phyloP scores from a whole-genome alignment of 2,888 invertebrate genomes.

The Neoscelio sp. region DNA sequence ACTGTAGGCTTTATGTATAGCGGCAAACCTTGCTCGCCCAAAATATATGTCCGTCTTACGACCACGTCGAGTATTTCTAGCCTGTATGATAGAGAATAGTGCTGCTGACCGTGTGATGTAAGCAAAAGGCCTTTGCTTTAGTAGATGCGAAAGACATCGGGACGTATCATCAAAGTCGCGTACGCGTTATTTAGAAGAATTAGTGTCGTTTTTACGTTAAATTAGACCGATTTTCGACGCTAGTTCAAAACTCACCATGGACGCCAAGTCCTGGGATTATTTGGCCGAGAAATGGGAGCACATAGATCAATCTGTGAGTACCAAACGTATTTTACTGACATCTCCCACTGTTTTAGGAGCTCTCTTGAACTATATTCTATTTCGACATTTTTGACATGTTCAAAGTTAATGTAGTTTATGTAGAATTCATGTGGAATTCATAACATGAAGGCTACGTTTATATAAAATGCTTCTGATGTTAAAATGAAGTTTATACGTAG shows the following conservation, averaged over 20 bases:
- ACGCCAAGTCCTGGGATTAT: constrained; percentile 75
- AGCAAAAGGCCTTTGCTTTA: constrained; percentile 63
- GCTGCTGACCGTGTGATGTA: constrained; percentile 67
- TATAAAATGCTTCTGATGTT: too few relatives aligned
- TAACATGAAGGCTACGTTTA: too few relatives aligned
- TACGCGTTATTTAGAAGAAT: constrained; percentile 3
- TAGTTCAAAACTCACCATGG: constrained; percentile 70
- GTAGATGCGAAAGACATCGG: constrained; percentile 47
- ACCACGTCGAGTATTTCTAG: constrained; percentile 67
- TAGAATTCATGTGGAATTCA: too few relatives aligned
- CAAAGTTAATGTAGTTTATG: too few relatives aligned
- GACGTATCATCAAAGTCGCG: constrained; percentile 52
- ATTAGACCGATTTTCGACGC: not conserved
- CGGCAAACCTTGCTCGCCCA: constrained; percentile 62
- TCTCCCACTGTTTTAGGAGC: too few relatives aligned
- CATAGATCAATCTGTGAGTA: constrained; percentile 78
- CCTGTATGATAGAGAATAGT: constrained; percentile 45
- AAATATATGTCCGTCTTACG: constrained; percentile 64
- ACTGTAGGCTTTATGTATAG: too few relatives aligned
- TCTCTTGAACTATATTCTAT: too few relatives aligned
- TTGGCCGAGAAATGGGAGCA: constrained; percentile 80
- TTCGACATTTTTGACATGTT: too few relatives aligned
- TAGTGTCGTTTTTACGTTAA: not conserved
- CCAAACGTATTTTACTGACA: constrained; percentile 34
- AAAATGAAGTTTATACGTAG: too few relatives aligned